phyloP scores from a whole-genome alignment of 2,113 vertebrate genomes.

The Melanocharis versteri region DNA sequence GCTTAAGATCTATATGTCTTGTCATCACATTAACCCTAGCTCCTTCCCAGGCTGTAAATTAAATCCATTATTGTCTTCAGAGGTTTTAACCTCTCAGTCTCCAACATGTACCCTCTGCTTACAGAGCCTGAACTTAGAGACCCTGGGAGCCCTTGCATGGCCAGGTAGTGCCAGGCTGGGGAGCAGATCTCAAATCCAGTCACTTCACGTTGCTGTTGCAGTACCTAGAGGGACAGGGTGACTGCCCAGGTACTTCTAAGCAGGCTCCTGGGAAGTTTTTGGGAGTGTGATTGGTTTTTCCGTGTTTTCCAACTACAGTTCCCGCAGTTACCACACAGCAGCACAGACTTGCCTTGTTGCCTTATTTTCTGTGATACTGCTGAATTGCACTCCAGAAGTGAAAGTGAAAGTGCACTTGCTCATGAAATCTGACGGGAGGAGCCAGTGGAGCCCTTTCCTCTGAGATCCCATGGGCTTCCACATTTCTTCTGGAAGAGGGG shows the following conservation, averaged over 20 bases:
- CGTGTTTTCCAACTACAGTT: rapidly evolving
- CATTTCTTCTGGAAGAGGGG: background rate
- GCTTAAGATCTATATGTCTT: too few species aligned
- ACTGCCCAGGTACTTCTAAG: too few species aligned
- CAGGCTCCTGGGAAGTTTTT: background rate
- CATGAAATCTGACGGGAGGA: background rate
- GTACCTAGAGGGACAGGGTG: too few species aligned
- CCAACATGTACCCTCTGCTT: background rate
- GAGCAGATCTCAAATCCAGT: background rate
- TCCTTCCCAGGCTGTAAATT: too few species aligned
- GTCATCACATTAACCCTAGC: too few species aligned
- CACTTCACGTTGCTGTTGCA: rapidly evolving
- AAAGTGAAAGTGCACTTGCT: background rate
- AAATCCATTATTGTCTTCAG: too few species aligned
- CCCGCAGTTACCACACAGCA: rapidly evolving
- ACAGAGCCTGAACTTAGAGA: rapidly evolving
- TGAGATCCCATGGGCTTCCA: background rate
- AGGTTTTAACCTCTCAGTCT: too few species aligned
- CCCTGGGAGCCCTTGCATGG: rapidly evolving
- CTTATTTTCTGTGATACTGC: rapidly evolving
- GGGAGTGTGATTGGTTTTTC: rapidly evolving
- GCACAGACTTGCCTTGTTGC: rapidly evolving
- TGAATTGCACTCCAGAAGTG: rapidly evolving
- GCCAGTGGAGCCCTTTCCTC: rapidly evolving
- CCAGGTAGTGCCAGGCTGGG: background rate